Evolutionary conservation across 2,888 invertebrate species (phyloP), one percentile per base, ranked within the genome.

Genomic region (Drosophila bunnanda): DNA sequence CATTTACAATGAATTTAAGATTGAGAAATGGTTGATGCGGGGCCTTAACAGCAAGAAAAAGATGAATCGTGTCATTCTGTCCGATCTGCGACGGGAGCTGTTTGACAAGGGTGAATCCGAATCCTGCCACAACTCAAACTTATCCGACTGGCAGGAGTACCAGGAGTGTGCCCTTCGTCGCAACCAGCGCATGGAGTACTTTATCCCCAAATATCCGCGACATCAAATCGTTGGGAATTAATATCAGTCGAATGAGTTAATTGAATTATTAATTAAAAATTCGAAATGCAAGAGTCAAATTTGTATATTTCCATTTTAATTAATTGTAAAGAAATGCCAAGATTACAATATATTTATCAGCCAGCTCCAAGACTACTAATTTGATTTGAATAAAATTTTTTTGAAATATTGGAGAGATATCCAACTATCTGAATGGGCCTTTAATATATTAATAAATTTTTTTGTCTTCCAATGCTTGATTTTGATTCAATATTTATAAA

Each of bases 91-190:
- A 1, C 25, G 17, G 2, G 43, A 76, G 10, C 25, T 81, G 2
- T 84, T 34, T 10, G 2, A 4, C 0, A 20, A 44, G 0, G 76
- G 25, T 12, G 7, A 56, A 0, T 77, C 81, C 0, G 81, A 83
- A 20, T 15, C 48, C 17, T 81, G 81, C 13, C 81, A 81, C 38
- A 17, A 8, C 1, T 1, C 15, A 1, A 25, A 54, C 5, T 17
- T 20, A 36, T 9, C 3, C 1, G 43, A 60, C 2, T 77, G 70
- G 67, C 39, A n/a, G 15, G 7, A 25, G 0, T 80, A 50, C 58
- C 78, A 72, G 17, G 30, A 77, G 7, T 81, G 84, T 20, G 48
- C 79, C 0, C 10, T 81, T 7, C 46, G 44, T 1, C 84, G 84
- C 12, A 43, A 83, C 54, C 75, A 77, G 34, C 64, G 79, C 10